phyloP scores from a whole-genome alignment of 2,113 vertebrate genomes.

The Gallinago media region DNA sequence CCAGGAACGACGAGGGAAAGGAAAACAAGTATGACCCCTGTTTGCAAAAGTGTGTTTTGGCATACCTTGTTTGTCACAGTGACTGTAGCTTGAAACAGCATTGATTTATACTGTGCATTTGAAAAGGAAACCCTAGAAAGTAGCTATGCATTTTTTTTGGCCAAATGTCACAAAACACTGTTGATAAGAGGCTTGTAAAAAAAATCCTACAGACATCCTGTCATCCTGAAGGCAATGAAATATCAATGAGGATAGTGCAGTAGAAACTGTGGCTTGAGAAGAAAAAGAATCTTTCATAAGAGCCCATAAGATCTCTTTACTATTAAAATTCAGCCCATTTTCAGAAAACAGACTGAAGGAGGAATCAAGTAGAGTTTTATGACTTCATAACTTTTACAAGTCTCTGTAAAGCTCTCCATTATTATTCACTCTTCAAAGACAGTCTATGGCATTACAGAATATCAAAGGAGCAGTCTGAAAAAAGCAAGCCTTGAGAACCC shows the following conservation, averaged over 20 bases:
- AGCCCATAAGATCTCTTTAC: background rate
- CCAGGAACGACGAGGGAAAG: background rate
- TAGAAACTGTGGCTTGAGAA: background rate
- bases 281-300: slow-evolving; percentile 18
- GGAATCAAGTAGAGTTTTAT: slow-evolving; percentile 60
- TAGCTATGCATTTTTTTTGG: background rate
- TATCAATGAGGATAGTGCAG: background rate
- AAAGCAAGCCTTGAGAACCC: background rate
- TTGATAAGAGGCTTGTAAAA: background rate
- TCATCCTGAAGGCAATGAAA: slow-evolving; percentile 10
- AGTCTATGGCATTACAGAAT: background rate
- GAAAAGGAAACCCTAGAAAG: background rate
- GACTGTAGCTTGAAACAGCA: background rate
- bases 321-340: slow-evolving; percentile 32
- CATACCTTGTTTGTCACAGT: background rate
- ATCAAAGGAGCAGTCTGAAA: slow-evolving; percentile 43
- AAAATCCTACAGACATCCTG: background rate
- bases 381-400: slow-evolving; percentile 46
- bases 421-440: slow-evolving; percentile 42
- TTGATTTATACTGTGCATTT: background rate
- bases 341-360: slow-evolving; percentile 23
- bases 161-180: background rate
- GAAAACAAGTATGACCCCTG: background rate
- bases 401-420: slow-evolving; percentile 51
- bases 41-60: background rate